phyloP scores from a whole-genome alignment of 2,113 vertebrate genomes.

The Jacana jacana region DNA sequence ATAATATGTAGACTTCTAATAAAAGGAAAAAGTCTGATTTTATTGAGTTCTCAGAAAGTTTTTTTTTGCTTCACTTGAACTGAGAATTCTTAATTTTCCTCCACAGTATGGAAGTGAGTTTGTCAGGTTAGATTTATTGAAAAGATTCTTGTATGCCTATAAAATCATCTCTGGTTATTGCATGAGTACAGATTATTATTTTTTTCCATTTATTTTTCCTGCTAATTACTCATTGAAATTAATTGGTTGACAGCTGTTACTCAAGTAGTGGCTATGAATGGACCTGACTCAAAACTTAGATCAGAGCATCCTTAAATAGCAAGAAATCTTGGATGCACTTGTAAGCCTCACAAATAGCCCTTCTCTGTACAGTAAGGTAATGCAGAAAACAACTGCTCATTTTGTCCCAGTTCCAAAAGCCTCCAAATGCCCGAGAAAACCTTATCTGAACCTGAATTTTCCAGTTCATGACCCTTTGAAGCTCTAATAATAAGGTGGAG shows the following conservation, averaged over 20 bases:
- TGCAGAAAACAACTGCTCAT: background rate
- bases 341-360: background rate
- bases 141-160: background rate
- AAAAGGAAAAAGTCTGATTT: background rate
- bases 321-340: background rate
- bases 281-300: background rate
- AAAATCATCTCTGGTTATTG: background rate
- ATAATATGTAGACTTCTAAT: background rate
- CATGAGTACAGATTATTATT: background rate
- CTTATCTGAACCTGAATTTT: background rate
- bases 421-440: background rate
- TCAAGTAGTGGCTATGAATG: background rate
- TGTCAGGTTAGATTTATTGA: background rate
- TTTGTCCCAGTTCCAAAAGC: background rate
- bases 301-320: background rate
- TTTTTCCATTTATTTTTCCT: background rate
- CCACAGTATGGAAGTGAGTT: background rate
- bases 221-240: background rate
- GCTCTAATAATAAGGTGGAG: background rate
- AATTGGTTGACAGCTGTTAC: background rate
- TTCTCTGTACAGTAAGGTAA: background rate
- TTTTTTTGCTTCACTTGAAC: background rate
- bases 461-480: background rate
- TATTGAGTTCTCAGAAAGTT: conserved; percentile 13
- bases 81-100: background rate